A percentile compares a stretch with the other conserved stretches of the same genome.
phyloP scores from a whole-genome alignment of 2,113 vertebrate genomes.

The Sinocyclocheilus grahami region DNA sequence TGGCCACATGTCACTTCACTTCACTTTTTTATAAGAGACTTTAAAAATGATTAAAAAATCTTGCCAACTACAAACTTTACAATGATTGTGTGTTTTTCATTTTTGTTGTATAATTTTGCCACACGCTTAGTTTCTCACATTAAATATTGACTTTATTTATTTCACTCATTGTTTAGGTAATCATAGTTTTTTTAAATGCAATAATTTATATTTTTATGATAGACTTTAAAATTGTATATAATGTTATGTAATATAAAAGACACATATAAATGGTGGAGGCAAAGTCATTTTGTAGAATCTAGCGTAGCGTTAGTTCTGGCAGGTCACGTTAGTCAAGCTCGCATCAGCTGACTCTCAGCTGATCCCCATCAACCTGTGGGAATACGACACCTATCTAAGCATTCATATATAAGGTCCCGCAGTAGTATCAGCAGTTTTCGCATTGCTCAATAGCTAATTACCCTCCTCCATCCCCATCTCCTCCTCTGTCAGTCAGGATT shows the following conservation, averaged over 20 bases:
- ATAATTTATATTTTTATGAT: background rate
- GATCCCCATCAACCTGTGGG: too few species aligned
- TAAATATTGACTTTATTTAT: background rate
- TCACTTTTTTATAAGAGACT: background rate
- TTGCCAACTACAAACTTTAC: too few species aligned
- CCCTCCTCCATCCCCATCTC: too few species aligned
- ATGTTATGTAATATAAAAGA: background rate
- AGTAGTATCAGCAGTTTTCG: conserved; percentile 27
- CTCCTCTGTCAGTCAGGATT: too few species aligned
- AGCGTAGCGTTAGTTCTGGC: too few species aligned
- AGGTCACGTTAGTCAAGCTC: too few species aligned
- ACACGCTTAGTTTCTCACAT: background rate
- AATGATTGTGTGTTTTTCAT: background rate
- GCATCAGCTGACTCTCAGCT: too few species aligned
- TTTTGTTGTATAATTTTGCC: background rate
- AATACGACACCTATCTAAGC: too few species aligned
- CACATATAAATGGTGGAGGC: too few species aligned
- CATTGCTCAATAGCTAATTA: too few species aligned
- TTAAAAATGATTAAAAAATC: background rate
- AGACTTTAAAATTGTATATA: background rate
- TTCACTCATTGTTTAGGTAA: background rate
- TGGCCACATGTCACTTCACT: too few species aligned
- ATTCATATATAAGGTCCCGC: conserved; percentile 44
- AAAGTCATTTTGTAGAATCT: too few species aligned
- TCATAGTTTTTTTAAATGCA: background rate